Conservation (phyloP, 1,140 invertebrate species). For the Drosophila quadrilineata region DNA sequence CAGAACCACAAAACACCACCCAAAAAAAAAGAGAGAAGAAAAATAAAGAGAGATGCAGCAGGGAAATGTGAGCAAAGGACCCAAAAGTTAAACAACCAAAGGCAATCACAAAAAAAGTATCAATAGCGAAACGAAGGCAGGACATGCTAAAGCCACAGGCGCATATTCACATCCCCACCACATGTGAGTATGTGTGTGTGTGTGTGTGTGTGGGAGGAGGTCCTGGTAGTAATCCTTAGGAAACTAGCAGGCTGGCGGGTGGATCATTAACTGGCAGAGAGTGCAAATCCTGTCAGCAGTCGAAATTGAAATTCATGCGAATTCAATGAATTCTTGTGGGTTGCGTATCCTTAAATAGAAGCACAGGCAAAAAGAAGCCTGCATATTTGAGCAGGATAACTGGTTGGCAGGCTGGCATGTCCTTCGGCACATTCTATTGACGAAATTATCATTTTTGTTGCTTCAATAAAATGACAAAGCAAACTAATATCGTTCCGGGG, state of each 20-base stretch:
- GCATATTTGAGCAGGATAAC: constrained; percentile 24
- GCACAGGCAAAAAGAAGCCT: too few relatives aligned
- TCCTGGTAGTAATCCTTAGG: constrained; percentile 16
- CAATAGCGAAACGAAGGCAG: constrained; percentile 27
- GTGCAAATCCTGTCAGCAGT: constrained; percentile 53
- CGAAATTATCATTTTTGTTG: constrained; percentile 75
- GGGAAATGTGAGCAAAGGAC: constrained; percentile 42
- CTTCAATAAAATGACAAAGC: constrained; percentile 76
- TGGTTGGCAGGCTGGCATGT: too few relatives aligned
- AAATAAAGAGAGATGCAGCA: background rate
- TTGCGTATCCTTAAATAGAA: constrained; percentile 22
- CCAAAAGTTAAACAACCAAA: constrained; percentile 71
- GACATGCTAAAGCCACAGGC: constrained; percentile 26
- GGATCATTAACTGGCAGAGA: constrained; percentile 62
- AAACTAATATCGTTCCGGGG: constrained; percentile 72
- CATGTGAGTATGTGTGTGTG: background rate
- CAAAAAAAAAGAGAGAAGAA: background rate
- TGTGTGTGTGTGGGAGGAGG: background rate
- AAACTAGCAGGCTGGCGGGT: constrained; percentile 47
- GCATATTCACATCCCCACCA: too few relatives aligned
- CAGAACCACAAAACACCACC: too few relatives aligned
- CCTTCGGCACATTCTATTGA: constrained; percentile 54
- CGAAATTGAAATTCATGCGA: constrained; percentile 73
- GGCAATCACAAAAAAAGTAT: constrained; percentile 68
- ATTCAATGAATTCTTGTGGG: constrained; percentile 47